These are phyloP conservation scores for Penaeus japonicus DNA, from an alignment of 1,140 invertebrate species.

Conservation along the genomic window DNA sequence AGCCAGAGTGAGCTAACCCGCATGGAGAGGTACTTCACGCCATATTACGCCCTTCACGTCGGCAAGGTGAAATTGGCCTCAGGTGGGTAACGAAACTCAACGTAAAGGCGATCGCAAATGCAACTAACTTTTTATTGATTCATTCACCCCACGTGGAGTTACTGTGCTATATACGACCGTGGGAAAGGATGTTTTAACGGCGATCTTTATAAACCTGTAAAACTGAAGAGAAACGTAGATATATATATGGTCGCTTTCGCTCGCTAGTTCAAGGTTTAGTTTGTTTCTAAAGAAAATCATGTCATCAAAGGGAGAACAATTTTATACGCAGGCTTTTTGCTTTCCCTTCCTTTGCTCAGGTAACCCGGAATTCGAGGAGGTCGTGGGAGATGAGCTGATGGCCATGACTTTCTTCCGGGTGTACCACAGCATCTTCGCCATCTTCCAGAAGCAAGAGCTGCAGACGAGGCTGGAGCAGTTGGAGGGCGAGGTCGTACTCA, in stretches of 20 bases:
- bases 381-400: background rate
- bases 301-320: background rate
- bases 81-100: slow-evolving; percentile 27
- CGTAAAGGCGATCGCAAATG: no score
- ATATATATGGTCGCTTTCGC: background rate
- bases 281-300: background rate
- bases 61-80: slow-evolving; percentile 50
- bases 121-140: no score
- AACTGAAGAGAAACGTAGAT: background rate
- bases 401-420: slow-evolving; percentile 25
- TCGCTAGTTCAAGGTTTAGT: background rate
- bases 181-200: no score
- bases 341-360: background rate
- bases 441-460: slow-evolving; percentile 45
- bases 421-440: slow-evolving; percentile 54
- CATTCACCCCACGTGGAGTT: no score
- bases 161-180: no score
- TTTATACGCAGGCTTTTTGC: background rate
- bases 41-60: slow-evolving; percentile 47
- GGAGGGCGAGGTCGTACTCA: slow-evolving; percentile 51
- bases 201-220: background rate
- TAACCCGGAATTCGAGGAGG: slow-evolving; percentile 37
- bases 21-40: slow-evolving; percentile 52
- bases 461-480: slow-evolving; percentile 46
- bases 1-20: slow-evolving; percentile 37